phyloP scores from a whole-genome alignment of 2,797 vertebrate genomes.

The Bradypodion pumilum region DNA sequence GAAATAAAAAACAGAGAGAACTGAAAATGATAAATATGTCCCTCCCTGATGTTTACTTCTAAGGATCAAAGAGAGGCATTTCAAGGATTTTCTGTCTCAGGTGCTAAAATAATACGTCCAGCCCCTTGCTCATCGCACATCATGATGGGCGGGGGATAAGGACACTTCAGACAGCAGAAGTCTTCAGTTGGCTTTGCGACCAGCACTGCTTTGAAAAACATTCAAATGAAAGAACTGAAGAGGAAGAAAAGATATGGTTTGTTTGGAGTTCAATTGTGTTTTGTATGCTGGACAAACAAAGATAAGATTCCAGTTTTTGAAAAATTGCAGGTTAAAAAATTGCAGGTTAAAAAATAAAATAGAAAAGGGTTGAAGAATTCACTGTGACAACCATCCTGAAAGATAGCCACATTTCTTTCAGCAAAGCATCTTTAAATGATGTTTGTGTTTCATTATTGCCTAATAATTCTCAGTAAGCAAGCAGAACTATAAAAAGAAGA shows the following conservation, averaged over 20 bases:
- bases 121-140: neutral
- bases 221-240: neutral
- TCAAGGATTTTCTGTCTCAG: neutral
- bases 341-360: constrained; percentile 38
- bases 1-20: neutral
- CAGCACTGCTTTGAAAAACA: neutral
- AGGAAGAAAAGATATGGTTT: neutral
- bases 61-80: neutral
- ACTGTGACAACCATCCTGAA: constrained; percentile 35
- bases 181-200: neutral
- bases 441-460: neutral
- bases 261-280: neutral
- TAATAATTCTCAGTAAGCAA: neutral
- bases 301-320: neutral
- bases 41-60: neutral
- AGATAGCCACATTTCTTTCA: constrained; percentile 9
- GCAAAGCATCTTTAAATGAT: neutral
- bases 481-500: neutral
- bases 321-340: constrained; percentile 40
- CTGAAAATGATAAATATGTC: neutral
- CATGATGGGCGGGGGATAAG: neutral
- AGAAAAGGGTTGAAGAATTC: constrained; percentile 29
- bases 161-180: neutral
- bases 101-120: neutral
- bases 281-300: constrained; percentile 7